phyloP scores from a whole-genome alignment of 2,797 vertebrate genomes.

The Rousettus madagascariensis region DNA sequence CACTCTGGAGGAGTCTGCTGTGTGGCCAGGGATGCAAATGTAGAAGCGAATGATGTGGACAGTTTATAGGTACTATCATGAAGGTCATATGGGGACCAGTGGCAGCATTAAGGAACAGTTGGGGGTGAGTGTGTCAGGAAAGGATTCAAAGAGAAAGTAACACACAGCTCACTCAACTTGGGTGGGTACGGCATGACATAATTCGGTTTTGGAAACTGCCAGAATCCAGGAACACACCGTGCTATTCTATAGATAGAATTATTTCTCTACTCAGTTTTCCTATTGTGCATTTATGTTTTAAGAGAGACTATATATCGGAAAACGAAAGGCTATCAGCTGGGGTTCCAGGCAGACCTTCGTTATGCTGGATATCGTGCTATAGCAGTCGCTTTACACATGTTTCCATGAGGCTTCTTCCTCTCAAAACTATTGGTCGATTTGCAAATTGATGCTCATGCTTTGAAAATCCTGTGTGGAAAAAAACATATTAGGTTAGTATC shows the following conservation, averaged over 20 bases:
- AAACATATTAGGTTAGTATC: not conserved
- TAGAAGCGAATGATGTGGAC: not conserved
- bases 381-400: not conserved
- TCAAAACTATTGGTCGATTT: not conserved
- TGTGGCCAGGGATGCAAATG: not conserved
- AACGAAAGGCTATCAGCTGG: not conserved
- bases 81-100: not conserved
- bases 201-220: not conserved
- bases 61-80: not conserved
- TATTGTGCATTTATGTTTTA: not conserved
- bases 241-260: not conserved
- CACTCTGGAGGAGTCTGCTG: not conserved
- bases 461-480: not conserved
- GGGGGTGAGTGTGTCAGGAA: not conserved
- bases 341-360: not conserved
- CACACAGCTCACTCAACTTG: not conserved
- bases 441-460: not conserved
- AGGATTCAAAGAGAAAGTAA: not conserved
- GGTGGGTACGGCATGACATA: not conserved
- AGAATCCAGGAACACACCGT: not conserved
- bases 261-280: not conserved
- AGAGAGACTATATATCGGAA: not conserved
- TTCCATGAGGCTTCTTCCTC: not conserved
- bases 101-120: not conserved
- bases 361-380: not conserved